A percentile compares a stretch with the other conserved stretches of the same genome.
These are phyloP conservation scores for Scaptomyza hsui DNA, from an alignment of 1,140 invertebrate species.

Conservation along the genomic window DNA sequence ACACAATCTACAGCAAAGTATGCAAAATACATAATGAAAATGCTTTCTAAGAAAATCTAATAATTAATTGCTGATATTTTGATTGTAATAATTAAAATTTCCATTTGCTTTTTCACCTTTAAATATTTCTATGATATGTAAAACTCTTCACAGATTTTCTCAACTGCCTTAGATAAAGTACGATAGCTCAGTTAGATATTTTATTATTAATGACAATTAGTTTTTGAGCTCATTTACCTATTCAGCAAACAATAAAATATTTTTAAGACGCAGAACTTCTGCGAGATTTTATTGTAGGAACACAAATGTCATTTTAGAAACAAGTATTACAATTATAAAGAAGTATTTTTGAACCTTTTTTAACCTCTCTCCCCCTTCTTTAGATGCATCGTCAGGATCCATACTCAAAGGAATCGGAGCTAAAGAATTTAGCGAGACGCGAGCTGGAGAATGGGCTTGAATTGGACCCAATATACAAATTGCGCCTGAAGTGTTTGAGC, in stretches of 20 bases:
- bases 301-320: no score
- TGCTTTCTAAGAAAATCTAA: background rate
- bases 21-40: background rate
- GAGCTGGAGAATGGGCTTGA: conserved; percentile 85
- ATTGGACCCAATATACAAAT: conserved; percentile 92
- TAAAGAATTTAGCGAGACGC: conserved; percentile 90
- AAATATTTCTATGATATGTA: no score
- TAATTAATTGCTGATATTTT: background rate
- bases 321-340: no score
- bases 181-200: no score
- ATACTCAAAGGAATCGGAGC: conserved; percentile 90
- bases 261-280: no score
- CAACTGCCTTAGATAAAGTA: no score
- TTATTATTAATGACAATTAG: no score
- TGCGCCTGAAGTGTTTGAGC: conserved; percentile 92
- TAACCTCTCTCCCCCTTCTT: background rate
- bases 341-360: no score
- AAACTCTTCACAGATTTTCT: no score
- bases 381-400: conserved; percentile 89
- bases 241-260: no score
- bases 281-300: no score
- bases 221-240: no score
- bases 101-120: background rate
- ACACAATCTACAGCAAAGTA: conserved; percentile 3
- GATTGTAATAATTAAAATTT: background rate